Evolutionary conservation across 2,797 vertebrate genomes (phyloP).

Genomic region (Coreius guichenoti): DNA sequence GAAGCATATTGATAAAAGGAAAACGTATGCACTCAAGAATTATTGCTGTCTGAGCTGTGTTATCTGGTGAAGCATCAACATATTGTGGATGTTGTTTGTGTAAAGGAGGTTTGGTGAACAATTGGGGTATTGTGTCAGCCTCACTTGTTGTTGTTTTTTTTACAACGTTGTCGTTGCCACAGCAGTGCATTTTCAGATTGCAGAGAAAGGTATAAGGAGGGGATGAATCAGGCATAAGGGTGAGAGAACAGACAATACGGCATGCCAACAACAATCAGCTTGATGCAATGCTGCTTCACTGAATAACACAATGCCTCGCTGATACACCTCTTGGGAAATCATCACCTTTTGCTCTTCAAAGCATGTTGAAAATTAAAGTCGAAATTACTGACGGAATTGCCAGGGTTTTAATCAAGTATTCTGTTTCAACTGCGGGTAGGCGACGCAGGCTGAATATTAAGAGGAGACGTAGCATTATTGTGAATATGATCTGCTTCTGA

Average conservation of each 20-base stretch:
- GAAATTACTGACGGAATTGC: conserved; percentile 76
- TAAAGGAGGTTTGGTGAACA: conserved; percentile 19
- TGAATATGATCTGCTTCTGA: conserved; percentile 69
- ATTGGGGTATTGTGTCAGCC: conserved; percentile 20
- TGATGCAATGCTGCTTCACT: conserved; percentile 61
- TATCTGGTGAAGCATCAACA: neutral
- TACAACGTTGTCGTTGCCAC: neutral
- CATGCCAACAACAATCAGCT: conserved; percentile 58
- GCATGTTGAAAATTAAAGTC: conserved; percentile 70
- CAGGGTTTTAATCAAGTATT: conserved; percentile 78
- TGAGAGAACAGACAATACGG: conserved; percentile 51
- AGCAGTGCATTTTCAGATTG: conserved; percentile 34
- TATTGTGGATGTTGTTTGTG: conserved; percentile 32
- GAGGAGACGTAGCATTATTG: conserved; percentile 61
- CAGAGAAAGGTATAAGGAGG: conserved; percentile 12
- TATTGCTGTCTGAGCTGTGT: conserved; percentile 16
- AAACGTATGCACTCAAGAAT: conserved; percentile 11
- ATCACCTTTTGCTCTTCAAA: conserved; percentile 75
- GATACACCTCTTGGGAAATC: conserved; percentile 76
- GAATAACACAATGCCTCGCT: conserved; percentile 61
- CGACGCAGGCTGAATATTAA: conserved; percentile 71
- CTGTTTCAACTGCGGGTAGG: conserved; percentile 70
- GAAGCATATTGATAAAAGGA: neutral
- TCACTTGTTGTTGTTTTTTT: neutral
- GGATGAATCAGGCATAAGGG: conserved; percentile 25